Base-by-base conservation (phyloP, 2,113 vertebrate species). In the Melanerpes formicivorus region DNA sequence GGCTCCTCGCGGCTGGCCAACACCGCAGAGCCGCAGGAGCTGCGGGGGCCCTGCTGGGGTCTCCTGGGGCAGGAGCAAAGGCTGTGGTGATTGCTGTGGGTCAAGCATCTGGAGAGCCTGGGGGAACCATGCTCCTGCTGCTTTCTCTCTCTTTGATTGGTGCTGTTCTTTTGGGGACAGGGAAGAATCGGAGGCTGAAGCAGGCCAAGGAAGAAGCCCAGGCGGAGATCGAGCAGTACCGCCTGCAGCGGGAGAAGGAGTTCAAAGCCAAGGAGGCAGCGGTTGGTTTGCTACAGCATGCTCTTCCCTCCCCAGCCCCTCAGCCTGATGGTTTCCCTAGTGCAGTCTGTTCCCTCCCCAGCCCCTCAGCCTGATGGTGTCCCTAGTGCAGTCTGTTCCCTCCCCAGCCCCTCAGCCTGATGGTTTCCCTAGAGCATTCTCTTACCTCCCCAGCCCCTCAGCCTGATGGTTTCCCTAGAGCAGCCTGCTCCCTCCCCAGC, bases 131-230 rank as follows among this genome's bases (percentile, higher is more conserved):
- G 0, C 14, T 56, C 7, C 70, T 1, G 3, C 6, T 37, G 3
- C 42, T 86, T 73, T 62, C 23, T 84, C 7, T 80, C 5, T 56
- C 32, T 63, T 96, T 16, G 44, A 73, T 17, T 9, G 62, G 62
- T 21, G 2, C 22, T 30, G 67, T 26, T 58, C 25, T 37, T 70
- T 63, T 82, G 87, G 80, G 88, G 91, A 44, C 95, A 99, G 99
- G 99, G 69, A 99, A 99, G 97, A 99, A 99, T 87, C 97, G 98
- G 10, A 97, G 99, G 85, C 97, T 99, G 98, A 99, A 99, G 96
- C 99, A 99, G 97, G 99, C 99, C 4, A 99, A 99, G 90, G 99
- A 99, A 95, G 99, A 99, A 76, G 99, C 99, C 4, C 99, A 99
- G 96, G 99, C 99, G 1, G 99, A 99, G 97, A 99, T 99, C 18